These are phyloP conservation scores for Diarsia dahlii DNA, from an alignment of 2,888 invertebrate species.

Conservation along the genomic window DNA sequence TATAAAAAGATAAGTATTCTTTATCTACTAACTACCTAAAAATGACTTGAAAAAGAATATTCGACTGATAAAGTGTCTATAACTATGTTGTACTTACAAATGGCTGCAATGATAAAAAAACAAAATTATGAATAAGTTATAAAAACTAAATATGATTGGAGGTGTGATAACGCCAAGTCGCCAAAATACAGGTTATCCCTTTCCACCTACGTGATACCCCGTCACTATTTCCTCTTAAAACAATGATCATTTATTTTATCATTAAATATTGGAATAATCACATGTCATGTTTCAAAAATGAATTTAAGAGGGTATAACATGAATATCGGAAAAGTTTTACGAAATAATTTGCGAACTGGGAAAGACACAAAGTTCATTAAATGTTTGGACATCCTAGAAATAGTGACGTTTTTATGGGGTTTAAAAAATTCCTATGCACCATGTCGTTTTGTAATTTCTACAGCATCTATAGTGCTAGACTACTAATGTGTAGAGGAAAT, in stretches of 20 bases:
- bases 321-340: background rate
- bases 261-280: background rate
- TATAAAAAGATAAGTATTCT: conserved; percentile 17
- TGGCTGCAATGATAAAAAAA: conserved; percentile 59
- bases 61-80: conserved; percentile 24
- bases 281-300: background rate
- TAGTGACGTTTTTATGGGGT: background rate
- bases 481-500: background rate
- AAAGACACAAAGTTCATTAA: background rate
- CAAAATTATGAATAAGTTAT: conserved; percentile 14
- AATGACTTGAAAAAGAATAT: conserved; percentile 10
- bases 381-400: background rate
- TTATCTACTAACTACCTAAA: conserved; percentile 36
- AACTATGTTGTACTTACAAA: conserved; percentile 61
- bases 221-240: conserved; percentile 8
- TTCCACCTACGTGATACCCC: conserved; percentile 19
- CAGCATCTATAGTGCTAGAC: conserved; percentile 22
- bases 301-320: background rate
- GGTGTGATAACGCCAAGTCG: background rate
- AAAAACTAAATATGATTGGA: conserved; percentile 3
- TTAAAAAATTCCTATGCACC: conserved; percentile 3
- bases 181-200: background rate
- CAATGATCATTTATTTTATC: background rate
- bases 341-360: background rate
- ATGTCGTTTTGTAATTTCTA: conserved; percentile 18